Evolutionary conservation across 2,797 vertebrate genomes (phyloP).

Genomic region (Chanos chanos): DNA sequence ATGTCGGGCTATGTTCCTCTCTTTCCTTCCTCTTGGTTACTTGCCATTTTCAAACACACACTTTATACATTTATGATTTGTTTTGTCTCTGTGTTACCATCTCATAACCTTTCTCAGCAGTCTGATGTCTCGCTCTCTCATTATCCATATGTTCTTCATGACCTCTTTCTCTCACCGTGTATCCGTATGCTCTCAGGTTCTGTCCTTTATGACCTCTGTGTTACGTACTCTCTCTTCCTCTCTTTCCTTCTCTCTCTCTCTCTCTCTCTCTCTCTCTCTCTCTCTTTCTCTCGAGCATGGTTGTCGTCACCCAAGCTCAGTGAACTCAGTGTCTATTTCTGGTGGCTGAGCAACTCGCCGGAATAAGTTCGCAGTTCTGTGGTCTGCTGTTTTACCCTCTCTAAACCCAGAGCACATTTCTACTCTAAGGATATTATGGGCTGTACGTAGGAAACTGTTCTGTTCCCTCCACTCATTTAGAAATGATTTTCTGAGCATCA

Average conservation of each 20-base stretch:
- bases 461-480: no score
- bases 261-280: slow-evolving; percentile 13
- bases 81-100: slow-evolving; percentile 29
- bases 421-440: not conserved
- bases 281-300: slow-evolving; percentile 36
- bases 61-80: slow-evolving; percentile 16
- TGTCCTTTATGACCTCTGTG: not conserved
- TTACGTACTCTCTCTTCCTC: not conserved
- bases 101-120: not conserved
- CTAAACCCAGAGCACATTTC: not conserved
- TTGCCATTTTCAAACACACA: not conserved
- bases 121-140: slow-evolving; percentile 24
- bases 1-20: not conserved
- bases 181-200: not conserved
- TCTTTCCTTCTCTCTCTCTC: not conserved
- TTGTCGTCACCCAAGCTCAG: slow-evolving; percentile 70
- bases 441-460: no score
- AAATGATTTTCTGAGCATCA: no score
- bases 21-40: not conserved
- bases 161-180: not conserved
- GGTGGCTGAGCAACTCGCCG: slow-evolving; percentile 51
- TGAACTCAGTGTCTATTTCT: slow-evolving; percentile 72
- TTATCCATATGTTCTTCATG: no score
- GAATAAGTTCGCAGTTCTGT: slow-evolving; percentile 34
- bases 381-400: slow-evolving; percentile 18